Conservation (phyloP, 2,113 vertebrate genomes). For the Antechinus flavipes region DNA sequence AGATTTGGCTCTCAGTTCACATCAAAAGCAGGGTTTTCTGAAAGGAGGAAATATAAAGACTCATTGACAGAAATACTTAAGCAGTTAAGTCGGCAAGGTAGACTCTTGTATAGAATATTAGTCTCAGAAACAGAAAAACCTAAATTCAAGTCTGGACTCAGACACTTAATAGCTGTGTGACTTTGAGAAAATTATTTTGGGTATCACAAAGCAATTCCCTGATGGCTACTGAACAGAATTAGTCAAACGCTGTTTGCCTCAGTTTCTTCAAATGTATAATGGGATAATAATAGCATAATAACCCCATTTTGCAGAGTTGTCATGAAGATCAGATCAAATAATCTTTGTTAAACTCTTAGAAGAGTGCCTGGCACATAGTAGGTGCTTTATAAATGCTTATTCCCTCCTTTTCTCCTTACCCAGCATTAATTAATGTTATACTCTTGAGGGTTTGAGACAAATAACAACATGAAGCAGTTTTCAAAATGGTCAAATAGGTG, state of each 20-base stretch:
- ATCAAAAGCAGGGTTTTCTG: not conserved
- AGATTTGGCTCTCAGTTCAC: not conserved
- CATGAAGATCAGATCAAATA: not conserved
- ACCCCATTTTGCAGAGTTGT: not conserved
- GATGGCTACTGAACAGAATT: not conserved
- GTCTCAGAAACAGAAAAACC: not conserved
- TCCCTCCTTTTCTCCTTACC: not conserved
- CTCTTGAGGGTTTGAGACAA: not conserved
- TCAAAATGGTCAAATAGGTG: not conserved
- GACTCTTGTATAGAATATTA: not conserved
- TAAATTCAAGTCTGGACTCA: not conserved
- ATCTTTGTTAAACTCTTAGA: not conserved
- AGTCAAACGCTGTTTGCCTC: not conserved
- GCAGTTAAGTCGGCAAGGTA: not conserved
- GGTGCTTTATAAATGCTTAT: not conserved
- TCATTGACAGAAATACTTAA: not conserved
- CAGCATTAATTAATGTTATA: not conserved
- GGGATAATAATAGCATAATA: not conserved
- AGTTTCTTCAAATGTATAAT: not conserved
- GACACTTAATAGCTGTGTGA: not conserved
- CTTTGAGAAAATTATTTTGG: not conserved
- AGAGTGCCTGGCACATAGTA: not conserved
- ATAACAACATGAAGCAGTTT: not conserved
- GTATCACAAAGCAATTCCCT: not conserved
- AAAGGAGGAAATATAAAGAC: not conserved